Conservation (phyloP, 2,113 vertebrate species). For the Perca flavescens region DNA sequence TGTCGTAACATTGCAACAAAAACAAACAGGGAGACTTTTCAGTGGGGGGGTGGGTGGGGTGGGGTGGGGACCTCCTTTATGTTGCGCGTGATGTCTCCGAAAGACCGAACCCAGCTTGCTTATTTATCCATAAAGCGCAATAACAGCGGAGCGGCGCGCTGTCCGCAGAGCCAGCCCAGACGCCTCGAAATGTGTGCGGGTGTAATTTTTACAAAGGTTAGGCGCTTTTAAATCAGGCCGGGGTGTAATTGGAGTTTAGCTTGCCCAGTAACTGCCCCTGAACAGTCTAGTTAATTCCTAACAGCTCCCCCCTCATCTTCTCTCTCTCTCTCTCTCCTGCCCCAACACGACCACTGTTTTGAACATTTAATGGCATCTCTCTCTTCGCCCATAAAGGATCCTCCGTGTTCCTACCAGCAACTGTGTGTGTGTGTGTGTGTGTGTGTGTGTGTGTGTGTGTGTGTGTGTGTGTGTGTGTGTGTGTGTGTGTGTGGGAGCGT, state of each 20-base stretch:
- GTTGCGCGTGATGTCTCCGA: conserved; percentile 20
- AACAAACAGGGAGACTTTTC: neutral
- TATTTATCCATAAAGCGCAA: conserved; percentile 49
- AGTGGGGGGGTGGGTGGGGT: neutral
- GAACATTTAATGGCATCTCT: conserved; percentile 82
- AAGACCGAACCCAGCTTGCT: conserved; percentile 26
- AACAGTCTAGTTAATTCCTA: conserved; percentile 78
- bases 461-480: conserved; percentile 37
- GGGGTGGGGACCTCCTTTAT: neutral
- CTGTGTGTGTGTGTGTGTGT: conserved; percentile 43
- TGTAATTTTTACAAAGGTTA: conserved; percentile 74
- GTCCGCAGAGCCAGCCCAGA: conserved; percentile 42
- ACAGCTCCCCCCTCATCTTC: conserved; percentile 58
- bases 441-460: conserved; percentile 45
- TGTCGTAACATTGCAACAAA: conserved; percentile 2
- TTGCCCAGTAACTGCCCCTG: conserved; percentile 77
- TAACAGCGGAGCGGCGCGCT: conserved; percentile 15
- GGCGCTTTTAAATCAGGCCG: conserved; percentile 68
- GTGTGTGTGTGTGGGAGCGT: conserved; percentile 43
- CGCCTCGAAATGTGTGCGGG: conserved; percentile 54
- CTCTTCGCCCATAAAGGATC: conserved; percentile 80
- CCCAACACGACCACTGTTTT: conserved; percentile 72
- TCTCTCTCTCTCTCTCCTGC: conserved; percentile 6
- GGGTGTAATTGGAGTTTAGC: conserved; percentile 78
- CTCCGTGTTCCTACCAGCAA: conserved; percentile 88